Evolutionary conservation across 2,888 invertebrate genomes (phyloP), one percentile per base, ranked within the genome.

Genomic region (Drosophila emarginata): DNA sequence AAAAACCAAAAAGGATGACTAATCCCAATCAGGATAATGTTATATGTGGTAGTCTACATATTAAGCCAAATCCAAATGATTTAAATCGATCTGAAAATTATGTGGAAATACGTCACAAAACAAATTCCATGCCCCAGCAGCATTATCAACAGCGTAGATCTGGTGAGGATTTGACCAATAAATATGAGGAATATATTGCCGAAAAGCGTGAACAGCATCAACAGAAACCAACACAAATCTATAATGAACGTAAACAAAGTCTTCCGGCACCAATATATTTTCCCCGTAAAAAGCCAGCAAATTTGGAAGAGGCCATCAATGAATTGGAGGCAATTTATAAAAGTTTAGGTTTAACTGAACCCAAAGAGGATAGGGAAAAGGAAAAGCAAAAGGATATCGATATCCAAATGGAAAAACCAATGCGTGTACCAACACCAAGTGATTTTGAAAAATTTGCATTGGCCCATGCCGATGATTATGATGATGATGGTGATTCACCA

Each of bases 301-400:
- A 97, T 91, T 93, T 97, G 40, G 97, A 97, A 89, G 97, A 97
- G 88, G 97, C 97, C 61, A 93, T 98, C 23, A 95, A 95, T 83
- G 98, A 98, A 91, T 91, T 98, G 63, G 97, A 98, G 93, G 96
- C 96, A n/a, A 97, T 98, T 88, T 96, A 97, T 89, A 96, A 97
- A 81, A 97, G 96, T 82, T 93, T 98, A 64, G 95, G 95, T n/a
- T 92, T 97, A 59, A 96, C 95, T 0, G 97, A 97, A 88, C 83
- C 86, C 18, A 45, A 45, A 45, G 45, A 45, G 3, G 61, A 80
- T 4, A 45, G 21, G 12, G 45, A 45, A 3, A 60, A 80, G 0
- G 79, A 68, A 4, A 2, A 50, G 0, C 61, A 64, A 0, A 7
- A 32, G 1, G 54, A 63, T 5, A 1, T 58, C 23, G 6, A 11